Base-by-base conservation (phyloP, 2,113 vertebrate species). In the Psilopogon haemacephalus region DNA sequence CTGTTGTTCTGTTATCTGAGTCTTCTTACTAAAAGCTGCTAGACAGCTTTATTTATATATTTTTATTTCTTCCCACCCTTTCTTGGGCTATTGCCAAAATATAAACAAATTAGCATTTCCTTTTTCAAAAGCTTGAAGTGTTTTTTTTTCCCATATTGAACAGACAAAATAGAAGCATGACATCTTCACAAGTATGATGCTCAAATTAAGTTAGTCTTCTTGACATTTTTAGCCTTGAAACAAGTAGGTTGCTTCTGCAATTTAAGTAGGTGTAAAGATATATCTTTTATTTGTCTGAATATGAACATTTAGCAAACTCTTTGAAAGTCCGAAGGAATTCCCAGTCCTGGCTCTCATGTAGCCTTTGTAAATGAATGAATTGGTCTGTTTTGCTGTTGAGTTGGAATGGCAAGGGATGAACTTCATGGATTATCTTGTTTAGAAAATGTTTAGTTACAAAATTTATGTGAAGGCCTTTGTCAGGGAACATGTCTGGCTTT, bases 81-180 rank as follows among this genome's bases (percentile, higher is more conserved):
- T 10, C 26, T 87, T 91, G 74, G 50, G 40, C 62, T 88, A 55
- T 82, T 91, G 63, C 71, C 85, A 94, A 75, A 76, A 73, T 73
- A 50, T 55, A 84, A 93, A 88, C 23, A 89, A 87, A 87, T 93
- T 46, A 94, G 35, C 64, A 76, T 35, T 79, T 87, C 84, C 6
- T 89, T 68, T 90, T 90, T 67, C 20, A 60, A 82, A 60, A 72
- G 48, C 74, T 95, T 95, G 89, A 79, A 65, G 94, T 3, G 0
- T 75, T 94, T 33, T 20, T 93, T 93, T 90, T 60, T 26, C 26
- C 50, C 44, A 48, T 50, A 70, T n/a, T n/a, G 77, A 91, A 84
- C 32, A 80, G 35, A 79, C 35, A 78, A 86, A 87, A 18, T n/a
- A 83, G 72, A 87, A 15, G 33, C 84, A 72, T 67, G 62, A 81